Conservation (phyloP, 2,888 invertebrate genomes). For the Sthenelais limicola region DNA sequence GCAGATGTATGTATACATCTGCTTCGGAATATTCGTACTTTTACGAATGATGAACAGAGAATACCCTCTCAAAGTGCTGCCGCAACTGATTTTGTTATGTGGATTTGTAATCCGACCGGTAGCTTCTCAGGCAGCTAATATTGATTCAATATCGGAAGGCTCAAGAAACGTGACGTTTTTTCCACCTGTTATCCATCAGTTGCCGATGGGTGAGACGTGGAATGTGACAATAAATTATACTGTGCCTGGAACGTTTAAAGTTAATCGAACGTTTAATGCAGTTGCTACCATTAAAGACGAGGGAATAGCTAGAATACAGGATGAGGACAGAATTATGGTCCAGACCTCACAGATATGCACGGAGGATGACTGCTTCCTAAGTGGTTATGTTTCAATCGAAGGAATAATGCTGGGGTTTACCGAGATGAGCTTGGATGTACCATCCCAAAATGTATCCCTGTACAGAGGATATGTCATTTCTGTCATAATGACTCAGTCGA, state of each 20-base stretch:
- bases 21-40: too few species aligned
- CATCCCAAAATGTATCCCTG: too few species aligned
- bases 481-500: not conserved
- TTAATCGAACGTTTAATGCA: too few species aligned
- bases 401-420: slow-evolving; percentile 6
- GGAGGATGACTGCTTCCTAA: not conserved
- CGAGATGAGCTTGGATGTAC: too few species aligned
- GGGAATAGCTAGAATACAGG: not conserved
- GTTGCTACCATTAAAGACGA: not conserved
- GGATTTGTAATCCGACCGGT: too few species aligned
- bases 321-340: not conserved
- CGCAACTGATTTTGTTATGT: too few species aligned
- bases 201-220: not conserved
- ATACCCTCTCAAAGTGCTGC: too few species aligned
- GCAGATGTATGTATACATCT: too few species aligned
- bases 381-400: not conserved
- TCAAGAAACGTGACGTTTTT: slow-evolving; percentile 5
- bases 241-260: too few species aligned
- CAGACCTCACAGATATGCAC: not conserved
- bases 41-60: too few species aligned
- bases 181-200: slow-evolving; percentile 1
- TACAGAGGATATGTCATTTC: not conserved
- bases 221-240: slow-evolving; percentile 6
- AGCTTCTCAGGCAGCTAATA: too few species aligned
- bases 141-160: too few species aligned